Evolutionary conservation across 2,113 vertebrate species (phyloP).

Genomic region (Salvator merianae): DNA sequence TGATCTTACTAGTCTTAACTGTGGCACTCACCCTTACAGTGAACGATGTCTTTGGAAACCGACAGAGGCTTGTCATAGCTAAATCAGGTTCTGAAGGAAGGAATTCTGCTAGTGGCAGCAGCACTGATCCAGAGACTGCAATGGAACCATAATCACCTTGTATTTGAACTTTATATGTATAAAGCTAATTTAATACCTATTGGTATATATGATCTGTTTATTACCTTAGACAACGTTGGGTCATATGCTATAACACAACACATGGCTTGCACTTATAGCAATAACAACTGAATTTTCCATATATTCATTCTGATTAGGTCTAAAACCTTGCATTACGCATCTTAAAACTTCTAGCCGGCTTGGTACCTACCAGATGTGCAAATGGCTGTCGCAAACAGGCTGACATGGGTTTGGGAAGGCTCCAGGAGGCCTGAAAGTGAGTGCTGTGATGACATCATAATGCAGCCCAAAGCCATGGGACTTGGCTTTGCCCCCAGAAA

Average conservation of each 20-base stretch:
- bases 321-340: not conserved
- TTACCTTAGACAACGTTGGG: not conserved
- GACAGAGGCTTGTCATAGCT: constrained; percentile 80
- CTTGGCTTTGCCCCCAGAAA: too few relatives aligned
- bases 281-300: too few relatives aligned
- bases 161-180: not conserved
- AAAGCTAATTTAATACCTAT: not conserved
- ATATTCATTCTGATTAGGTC: not conserved
- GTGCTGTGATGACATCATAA: too few relatives aligned
- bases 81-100: constrained; percentile 49
- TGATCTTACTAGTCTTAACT: not conserved
- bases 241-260: too few relatives aligned
- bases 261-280: too few relatives aligned
- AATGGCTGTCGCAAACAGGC: not conserved
- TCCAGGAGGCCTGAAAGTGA: too few relatives aligned
- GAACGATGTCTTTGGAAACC: constrained; percentile 84
- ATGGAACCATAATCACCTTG: constrained; percentile 68
- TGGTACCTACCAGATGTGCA: not conserved
- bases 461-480: too few relatives aligned
- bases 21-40: constrained; percentile 74
- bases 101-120: constrained; percentile 60
- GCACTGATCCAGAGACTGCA: constrained; percentile 61
- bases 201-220: not conserved
- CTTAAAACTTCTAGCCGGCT: not conserved
- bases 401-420: too few relatives aligned